Base-by-base conservation (phyloP, 2,888 invertebrate species). In the Tetrapedia diversipes region DNA sequence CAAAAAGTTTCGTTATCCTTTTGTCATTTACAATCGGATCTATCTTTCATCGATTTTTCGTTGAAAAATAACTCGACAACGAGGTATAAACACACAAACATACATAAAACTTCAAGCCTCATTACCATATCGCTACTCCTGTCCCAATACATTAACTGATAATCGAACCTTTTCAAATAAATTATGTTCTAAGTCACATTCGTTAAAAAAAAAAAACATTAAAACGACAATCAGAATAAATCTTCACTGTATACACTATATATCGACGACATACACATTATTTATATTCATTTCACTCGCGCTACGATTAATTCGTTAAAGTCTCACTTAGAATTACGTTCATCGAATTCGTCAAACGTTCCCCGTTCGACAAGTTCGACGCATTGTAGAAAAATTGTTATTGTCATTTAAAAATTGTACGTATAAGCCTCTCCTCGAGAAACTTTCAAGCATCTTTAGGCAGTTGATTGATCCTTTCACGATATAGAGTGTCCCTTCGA, bases 371-470 rank as follows among this genome's bases (percentile, higher is more conserved):
- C 4, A 4, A 11, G 29, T 56, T 19, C 14, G n/a, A 53, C 16
- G 22, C 14, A 29, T 39, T 3, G 0, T n/a, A 37, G n/a, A 39
- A 14, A 49, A 49, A n/a, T n/a, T n/a, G n/a, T n/a, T n/a, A n/a
- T n/a, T n/a, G 10, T 45, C n/a, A n/a, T 54, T 37, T n/a, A 34
- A 27, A 11, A 63, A 51, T 47, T 64, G 47, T 45, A 37, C 34
- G 34, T n/a, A n/a, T n/a, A n/a, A n/a, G n/a, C n/a, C n/a, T 72
- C 16, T 72, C 27, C 27, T 56, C 45, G n/a, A 49, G 64, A 71
- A 75, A 75, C 60, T 60, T 51, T 64, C 1, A 65, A 59, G 27
- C 41, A 34, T 59, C 24, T 60, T 37, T 14, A 34, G 54, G 47
- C 37, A 60, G 54, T 60, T 22, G 27, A 24, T 45, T 59, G 19